These are phyloP conservation scores for Spodoptera littoralis DNA, from an alignment of 2,888 invertebrate species.

Conservation along the genomic window DNA sequence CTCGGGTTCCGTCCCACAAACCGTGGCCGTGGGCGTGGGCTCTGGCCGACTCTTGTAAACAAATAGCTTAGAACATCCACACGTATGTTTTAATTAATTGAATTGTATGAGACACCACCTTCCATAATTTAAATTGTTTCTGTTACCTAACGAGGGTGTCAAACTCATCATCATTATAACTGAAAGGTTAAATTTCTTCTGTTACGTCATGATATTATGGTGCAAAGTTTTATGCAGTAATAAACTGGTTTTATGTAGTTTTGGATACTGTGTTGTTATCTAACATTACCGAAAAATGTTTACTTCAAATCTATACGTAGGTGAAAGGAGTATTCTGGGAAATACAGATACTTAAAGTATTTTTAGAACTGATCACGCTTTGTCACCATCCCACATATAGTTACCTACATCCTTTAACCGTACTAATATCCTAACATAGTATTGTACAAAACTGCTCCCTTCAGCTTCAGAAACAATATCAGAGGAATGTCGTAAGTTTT, in stretches of 20 bases:
- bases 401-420: neutral
- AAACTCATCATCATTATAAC: neutral
- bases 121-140: conserved; percentile 15
- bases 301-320: no score
- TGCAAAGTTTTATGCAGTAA: neutral
- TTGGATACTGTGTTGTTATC: no score
- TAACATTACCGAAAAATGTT: no score
- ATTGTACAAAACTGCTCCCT: neutral
- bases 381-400: neutral
- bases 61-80: conserved; percentile 29
- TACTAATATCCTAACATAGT: no score
- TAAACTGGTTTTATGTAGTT: no score
- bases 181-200: conserved; percentile 3
- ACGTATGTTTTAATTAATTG: conserved; percentile 40
- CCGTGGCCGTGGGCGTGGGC: conserved; percentile 10
- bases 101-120: conserved; percentile 43
- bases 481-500: conserved; percentile 19
- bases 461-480: conserved; percentile 17
- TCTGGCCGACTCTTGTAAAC: conserved; percentile 25
- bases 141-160: conserved; percentile 17
- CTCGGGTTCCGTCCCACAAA: conserved; percentile 17
- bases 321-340: no score
- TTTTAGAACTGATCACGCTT: no score
- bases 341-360: no score
- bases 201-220: neutral